Conservation (phyloP, 37 sponge, comb jelly and placozoan species). For the Eunapius fragilis region DNA sequence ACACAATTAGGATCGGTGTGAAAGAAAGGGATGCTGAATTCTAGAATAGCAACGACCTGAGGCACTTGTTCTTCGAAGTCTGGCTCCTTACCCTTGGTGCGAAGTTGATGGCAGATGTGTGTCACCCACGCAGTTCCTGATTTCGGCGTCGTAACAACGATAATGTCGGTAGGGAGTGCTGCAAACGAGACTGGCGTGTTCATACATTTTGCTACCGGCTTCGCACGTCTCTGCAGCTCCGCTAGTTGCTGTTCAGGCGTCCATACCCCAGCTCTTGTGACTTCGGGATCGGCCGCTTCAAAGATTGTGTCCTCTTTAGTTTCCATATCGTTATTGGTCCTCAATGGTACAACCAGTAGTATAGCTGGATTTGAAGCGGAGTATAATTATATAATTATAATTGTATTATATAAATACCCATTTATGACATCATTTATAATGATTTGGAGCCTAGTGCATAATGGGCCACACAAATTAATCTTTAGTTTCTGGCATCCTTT, state of each 20-base stretch:
- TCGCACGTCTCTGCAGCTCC: background rate
- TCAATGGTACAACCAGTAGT: too few relatives aligned
- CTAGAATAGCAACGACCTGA: background rate
- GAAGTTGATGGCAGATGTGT: slow-evolving; percentile 5
- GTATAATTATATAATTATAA: too few relatives aligned
- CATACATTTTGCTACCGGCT: background rate
- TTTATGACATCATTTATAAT: too few relatives aligned
- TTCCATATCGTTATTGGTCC: too few relatives aligned
- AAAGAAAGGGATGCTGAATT: background rate
- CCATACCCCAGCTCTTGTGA: background rate
- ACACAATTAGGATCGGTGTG: background rate
- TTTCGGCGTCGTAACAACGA: background rate
- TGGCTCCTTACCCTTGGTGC: background rate
- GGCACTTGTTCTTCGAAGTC: slow-evolving; percentile 3
- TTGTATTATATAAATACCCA: too few relatives aligned
- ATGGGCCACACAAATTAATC: too few relatives aligned
- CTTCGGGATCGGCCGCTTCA: too few relatives aligned
- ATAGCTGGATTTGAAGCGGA: too few relatives aligned
- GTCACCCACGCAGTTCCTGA: background rate
- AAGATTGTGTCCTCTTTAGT: too few relatives aligned
- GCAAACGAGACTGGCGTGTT: background rate
- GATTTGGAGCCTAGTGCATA: too few relatives aligned
- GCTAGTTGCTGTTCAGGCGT: background rate
- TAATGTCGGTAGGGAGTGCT: background rate
- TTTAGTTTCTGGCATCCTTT: too few relatives aligned